Conservation (phyloP, 1,140 invertebrate genomes). For the Hormaphis cornu region DNA sequence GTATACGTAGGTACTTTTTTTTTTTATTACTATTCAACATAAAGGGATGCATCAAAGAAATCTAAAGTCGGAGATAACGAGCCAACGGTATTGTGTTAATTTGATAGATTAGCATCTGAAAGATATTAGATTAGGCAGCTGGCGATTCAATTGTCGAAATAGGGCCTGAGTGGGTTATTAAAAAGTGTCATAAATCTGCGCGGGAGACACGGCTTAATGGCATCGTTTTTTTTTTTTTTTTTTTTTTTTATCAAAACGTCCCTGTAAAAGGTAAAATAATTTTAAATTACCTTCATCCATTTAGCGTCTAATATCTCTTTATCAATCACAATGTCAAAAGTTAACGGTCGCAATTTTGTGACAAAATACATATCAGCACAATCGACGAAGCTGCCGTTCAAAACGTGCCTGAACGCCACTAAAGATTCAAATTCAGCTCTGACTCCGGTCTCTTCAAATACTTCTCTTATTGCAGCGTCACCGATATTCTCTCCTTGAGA, state of each 20-base stretch:
- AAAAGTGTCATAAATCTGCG: conserved; percentile 22
- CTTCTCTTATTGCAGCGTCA: conserved; percentile 71
- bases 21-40: not conserved
- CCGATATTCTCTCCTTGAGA: conserved; percentile 64
- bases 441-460: conserved; percentile 81
- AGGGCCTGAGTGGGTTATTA: conserved; percentile 9
- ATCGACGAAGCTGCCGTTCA: conserved; percentile 56
- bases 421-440: conserved; percentile 62
- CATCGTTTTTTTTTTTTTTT: conserved; percentile 8
- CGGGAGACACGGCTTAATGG: not conserved
- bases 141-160: conserved; percentile 12
- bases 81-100: conserved; percentile 24
- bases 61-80: conserved; percentile 18
- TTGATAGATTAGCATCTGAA: conserved; percentile 19
- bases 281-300: conserved; percentile 62
- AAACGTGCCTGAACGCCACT: conserved; percentile 65
- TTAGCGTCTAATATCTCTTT: conserved; percentile 63
- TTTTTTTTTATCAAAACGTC: not conserved
- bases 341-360: conserved; percentile 58
- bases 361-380: conserved; percentile 81
- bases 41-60: not conserved
- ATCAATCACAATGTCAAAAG: conserved; percentile 52
- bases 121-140: conserved; percentile 17
- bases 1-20: not conserved
- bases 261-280: conserved; percentile 1